A percentile compares a stretch with the other conserved stretches of the same genome.
These are phyloP conservation scores for Drosophila atripex DNA, from an alignment of 2,888 invertebrate genomes.

Conservation along the genomic window DNA sequence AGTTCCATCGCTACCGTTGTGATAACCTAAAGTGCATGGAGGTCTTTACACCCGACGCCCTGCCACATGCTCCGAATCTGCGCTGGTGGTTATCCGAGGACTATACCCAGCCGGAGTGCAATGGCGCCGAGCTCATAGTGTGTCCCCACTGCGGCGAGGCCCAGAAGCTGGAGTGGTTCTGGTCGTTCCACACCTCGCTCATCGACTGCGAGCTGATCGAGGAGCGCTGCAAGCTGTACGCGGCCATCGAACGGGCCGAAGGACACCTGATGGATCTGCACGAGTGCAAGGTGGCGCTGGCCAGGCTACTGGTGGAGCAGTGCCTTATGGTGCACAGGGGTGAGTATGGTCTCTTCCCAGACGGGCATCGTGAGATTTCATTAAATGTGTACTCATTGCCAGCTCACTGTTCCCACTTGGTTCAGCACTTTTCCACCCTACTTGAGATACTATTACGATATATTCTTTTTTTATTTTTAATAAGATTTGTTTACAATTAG, in stretches of 20 bases:
- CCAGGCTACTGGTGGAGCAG: conserved; percentile 68
- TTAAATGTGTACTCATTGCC: conserved; percentile 28
- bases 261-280: conserved; percentile 65
- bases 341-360: conserved; percentile 35
- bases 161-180: conserved; percentile 72
- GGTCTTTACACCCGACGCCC: conserved; percentile 64
- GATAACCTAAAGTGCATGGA: conserved; percentile 75
- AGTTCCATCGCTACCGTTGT: conserved; percentile 77
- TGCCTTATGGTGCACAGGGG: conserved; percentile 71
- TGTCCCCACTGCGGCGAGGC: conserved; percentile 63
- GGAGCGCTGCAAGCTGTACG: conserved; percentile 69
- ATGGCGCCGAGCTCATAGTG: conserved; percentile 61
- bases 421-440: conserved; percentile 10
- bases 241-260: conserved; percentile 68
- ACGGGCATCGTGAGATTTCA: not conserved
- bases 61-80: conserved; percentile 65
- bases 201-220: conserved; percentile 70
- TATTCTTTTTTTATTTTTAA: not conserved
- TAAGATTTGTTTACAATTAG: too few species aligned
- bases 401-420: conserved; percentile 27
- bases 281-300: conserved; percentile 68
- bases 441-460: not conserved
- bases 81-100: conserved; percentile 70
- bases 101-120: conserved; percentile 63
- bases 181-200: conserved; percentile 66